Conservation (phyloP, 2,797 vertebrate species). For the Alosa sapidissima region DNA sequence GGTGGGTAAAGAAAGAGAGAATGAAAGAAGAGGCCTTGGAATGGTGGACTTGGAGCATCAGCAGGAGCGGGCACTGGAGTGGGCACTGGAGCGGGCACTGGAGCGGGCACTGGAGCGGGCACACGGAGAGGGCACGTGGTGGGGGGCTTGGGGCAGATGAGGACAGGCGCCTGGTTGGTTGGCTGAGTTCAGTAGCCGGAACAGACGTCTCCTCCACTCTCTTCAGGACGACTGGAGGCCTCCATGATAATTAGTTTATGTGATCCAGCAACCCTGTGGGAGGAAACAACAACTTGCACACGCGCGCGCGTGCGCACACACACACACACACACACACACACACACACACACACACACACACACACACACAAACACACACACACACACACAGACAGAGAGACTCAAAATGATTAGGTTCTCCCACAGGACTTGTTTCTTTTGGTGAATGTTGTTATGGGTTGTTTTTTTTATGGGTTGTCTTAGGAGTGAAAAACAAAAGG, state of each 20-base stretch:
- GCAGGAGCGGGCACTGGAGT: neutral
- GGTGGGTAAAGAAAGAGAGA: no score
- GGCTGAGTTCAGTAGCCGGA: neutral
- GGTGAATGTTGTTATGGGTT: neutral
- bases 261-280: constrained; percentile 24
- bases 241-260: constrained; percentile 40
- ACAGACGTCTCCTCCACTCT: neutral
- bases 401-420: neutral
- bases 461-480: neutral
- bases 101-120: neutral
- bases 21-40: no score
- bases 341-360: constrained; percentile 14
- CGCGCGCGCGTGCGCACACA: constrained; percentile 18
- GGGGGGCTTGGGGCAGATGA: neutral
- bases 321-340: constrained; percentile 4
- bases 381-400: neutral
- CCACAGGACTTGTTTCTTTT: neutral
- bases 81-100: neutral
- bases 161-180: neutral
- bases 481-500: constrained; percentile 16
- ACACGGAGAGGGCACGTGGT: no score
- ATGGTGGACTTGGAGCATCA: no score
- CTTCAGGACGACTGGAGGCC: neutral
- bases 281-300: neutral
- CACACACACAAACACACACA: constrained; percentile 11